phyloP scores from a whole-genome alignment of 2,888 invertebrate genomes.

The Lathronympha strigana region DNA sequence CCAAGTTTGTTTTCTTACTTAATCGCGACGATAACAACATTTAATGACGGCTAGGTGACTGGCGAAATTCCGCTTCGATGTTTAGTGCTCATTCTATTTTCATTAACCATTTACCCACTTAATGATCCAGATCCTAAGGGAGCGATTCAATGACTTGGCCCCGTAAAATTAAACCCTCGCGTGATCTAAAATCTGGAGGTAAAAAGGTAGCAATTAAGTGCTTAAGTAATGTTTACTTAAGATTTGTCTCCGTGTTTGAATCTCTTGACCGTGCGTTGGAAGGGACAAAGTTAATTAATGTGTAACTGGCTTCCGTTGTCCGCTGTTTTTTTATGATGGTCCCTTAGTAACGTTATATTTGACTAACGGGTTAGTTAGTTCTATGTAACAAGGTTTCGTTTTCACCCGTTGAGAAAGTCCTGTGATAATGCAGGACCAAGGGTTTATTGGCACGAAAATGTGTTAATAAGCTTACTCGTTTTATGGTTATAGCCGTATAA shows the following conservation, averaged over 20 bases:
- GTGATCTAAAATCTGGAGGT: conserved; percentile 62
- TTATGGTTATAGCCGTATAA: conserved; percentile 28
- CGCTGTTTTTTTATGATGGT: not conserved
- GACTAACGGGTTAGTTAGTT: not conserved
- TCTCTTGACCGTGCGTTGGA: not conserved
- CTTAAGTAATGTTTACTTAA: conserved; percentile 29
- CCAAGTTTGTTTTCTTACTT: conserved; percentile 82
- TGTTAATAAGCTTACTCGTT: conserved; percentile 29
- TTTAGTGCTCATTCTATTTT: conserved; percentile 84
- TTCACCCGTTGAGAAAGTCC: not conserved
- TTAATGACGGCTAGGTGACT: conserved; percentile 84
- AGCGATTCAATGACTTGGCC: conserved; percentile 78
- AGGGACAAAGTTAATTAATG: not conserved
- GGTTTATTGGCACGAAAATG: conserved; percentile 30
- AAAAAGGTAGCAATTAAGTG: conserved; percentile 38
- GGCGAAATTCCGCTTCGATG: conserved; percentile 83
- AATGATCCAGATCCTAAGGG: conserved; percentile 82
- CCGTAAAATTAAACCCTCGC: conserved; percentile 79
- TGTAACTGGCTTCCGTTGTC: not conserved
- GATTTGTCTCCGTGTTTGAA: conserved; percentile 19
- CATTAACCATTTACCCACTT: conserved; percentile 84
- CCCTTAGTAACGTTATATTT: not conserved
- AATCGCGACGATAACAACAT: conserved; percentile 83
- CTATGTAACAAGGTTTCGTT: conserved; percentile 6
- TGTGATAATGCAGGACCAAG: conserved; percentile 17